These are phyloP conservation scores for Apogon talboti DNA, from an alignment of 2,797 vertebrate species.

Conservation along the genomic window DNA sequence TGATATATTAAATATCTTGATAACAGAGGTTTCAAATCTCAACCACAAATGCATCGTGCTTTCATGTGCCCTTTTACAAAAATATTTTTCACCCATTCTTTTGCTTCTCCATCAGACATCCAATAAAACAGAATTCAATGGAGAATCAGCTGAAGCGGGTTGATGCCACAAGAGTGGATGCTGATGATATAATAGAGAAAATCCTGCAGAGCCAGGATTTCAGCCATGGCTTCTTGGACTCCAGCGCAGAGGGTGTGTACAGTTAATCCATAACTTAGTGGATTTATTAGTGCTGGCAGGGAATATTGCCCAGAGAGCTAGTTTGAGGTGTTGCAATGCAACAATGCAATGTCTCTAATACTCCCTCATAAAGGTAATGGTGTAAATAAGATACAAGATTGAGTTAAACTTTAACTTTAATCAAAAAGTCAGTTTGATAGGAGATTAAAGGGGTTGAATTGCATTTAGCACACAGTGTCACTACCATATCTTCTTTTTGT, in stretches of 20 bases:
- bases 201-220: slow-evolving; percentile 97
- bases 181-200: slow-evolving; percentile 95
- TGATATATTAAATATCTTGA: not conserved
- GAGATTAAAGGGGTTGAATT: slow-evolving; percentile 3
- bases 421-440: not conserved
- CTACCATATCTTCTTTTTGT: slow-evolving; percentile 17
- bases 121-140: slow-evolving; percentile 93
- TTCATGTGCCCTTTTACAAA: slow-evolving; percentile 3
- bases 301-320: slow-evolving; percentile 3
- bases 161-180: slow-evolving; percentile 94
- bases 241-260: slow-evolving; percentile 92
- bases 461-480: slow-evolving; percentile 6
- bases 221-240: slow-evolving; percentile 88
- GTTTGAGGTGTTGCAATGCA: slow-evolving; percentile 39
- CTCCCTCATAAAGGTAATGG: slow-evolving; percentile 4
- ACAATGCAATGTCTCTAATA: not conserved
- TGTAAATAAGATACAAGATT: not conserved
- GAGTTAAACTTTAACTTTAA: not conserved
- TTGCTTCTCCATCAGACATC: slow-evolving; percentile 78
- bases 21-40: too few species aligned
- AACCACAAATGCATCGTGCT: too few species aligned
- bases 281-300: not conserved
- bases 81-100: not conserved
- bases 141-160: slow-evolving; percentile 94
- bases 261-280: slow-evolving; percentile 27